Percentiles rank a stretch among this genome's conserved stretches.
Conservation (phyloP, 2,888 invertebrate species). For the Geophilus truncorum region DNA sequence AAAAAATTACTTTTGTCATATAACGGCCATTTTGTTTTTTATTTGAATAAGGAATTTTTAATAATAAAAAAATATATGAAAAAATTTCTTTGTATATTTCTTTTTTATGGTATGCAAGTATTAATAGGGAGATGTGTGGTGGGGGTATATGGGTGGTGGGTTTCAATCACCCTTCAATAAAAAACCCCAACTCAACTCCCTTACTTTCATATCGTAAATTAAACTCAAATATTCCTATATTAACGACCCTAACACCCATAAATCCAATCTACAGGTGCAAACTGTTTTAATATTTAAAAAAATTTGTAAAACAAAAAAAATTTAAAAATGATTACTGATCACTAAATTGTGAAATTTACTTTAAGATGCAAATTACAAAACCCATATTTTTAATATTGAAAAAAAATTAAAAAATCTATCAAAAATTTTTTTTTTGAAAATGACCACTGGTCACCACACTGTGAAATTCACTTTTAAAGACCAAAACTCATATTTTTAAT, state of each 20-base stretch:
- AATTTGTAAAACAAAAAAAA: not conserved
- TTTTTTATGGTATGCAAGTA: not conserved
- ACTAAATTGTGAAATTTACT: too few relatives aligned
- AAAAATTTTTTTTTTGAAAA: slow-evolving; percentile 7
- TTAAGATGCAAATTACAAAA: too few relatives aligned
- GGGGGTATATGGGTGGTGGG: too few relatives aligned
- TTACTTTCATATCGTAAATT: not conserved
- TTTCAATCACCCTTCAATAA: not conserved
- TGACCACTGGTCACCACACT: too few relatives aligned
- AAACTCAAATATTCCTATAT: not conserved
- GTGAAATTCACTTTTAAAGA: too few relatives aligned
- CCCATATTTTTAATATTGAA: too few relatives aligned
- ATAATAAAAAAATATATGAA: not conserved
- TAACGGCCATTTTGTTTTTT: not conserved
- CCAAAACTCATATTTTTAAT: not conserved
- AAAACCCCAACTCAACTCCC: not conserved
- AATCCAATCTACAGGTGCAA: not conserved
- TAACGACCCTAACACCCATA: not conserved
- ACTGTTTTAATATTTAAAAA: too few relatives aligned
- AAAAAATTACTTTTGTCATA: not conserved
- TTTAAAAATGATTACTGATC: too few relatives aligned
- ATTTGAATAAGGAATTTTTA: not conserved
- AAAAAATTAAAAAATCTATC: not conserved
- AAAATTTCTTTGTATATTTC: not conserved
- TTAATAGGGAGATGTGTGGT: not conserved